Percentiles rank a stretch among this genome's conserved stretches.
phyloP scores from a whole-genome alignment of 2,113 vertebrate species.

The Corvus hawaiiensis region DNA sequence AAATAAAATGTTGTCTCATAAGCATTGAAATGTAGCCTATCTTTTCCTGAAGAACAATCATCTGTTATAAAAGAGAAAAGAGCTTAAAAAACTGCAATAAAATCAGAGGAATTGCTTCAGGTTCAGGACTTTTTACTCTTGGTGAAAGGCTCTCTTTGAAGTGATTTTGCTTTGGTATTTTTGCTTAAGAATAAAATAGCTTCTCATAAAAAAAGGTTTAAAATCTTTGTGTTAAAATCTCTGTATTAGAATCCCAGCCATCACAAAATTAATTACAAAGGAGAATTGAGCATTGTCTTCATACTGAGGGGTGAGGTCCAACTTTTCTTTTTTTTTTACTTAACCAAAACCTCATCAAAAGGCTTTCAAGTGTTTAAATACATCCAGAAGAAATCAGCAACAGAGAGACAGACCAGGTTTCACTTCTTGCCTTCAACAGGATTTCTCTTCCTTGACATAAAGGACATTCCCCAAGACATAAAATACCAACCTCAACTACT shows the following conservation, averaged over 20 bases:
- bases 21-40: not conserved
- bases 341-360: not conserved
- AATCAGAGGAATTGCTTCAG: not conserved
- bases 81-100: not conserved
- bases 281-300: not conserved
- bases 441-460: not conserved
- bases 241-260: not conserved
- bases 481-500: not conserved
- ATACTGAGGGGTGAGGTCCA: not conserved
- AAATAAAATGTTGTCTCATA: not conserved
- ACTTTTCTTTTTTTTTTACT: not conserved
- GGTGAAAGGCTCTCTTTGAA: not conserved
- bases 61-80: not conserved
- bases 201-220: not conserved
- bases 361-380: not conserved
- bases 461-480: not conserved
- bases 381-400: not conserved
- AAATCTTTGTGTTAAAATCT: not conserved
- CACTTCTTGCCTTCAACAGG: not conserved
- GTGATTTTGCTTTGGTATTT: not conserved
- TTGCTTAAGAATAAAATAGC: not conserved
- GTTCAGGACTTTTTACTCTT: not conserved
- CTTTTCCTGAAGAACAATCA: not conserved
- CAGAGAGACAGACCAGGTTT: not conserved
- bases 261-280: not conserved